These are phyloP conservation scores for Solea senegalensis DNA, from an alignment of 2,113 vertebrate species.

Conservation along the genomic window DNA sequence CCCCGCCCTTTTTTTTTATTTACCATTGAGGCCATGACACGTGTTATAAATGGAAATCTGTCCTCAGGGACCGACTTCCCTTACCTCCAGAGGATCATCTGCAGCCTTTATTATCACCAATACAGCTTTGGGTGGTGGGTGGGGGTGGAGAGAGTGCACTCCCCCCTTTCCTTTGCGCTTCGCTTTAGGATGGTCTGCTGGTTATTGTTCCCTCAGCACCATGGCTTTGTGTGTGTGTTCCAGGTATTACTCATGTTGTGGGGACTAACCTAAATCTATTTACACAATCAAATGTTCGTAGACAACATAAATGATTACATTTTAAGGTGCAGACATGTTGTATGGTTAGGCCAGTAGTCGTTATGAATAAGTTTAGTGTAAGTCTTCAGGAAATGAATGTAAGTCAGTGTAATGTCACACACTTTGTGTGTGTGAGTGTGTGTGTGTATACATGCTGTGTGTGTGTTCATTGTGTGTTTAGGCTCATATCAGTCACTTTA, in stretches of 20 bases:
- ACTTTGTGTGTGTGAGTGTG: neutral
- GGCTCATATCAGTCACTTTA: conserved; percentile 66
- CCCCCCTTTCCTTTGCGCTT: conserved; percentile 50
- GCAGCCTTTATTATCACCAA: conserved; percentile 66
- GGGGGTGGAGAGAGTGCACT: conserved; percentile 43
- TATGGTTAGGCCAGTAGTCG: too few species aligned
- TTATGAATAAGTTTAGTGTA: too few species aligned
- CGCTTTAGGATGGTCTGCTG: conserved; percentile 59
- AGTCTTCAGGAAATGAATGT: too few species aligned
- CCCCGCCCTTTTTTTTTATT: conserved; percentile 47
- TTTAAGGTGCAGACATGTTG: too few species aligned
- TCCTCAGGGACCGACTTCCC: conserved; percentile 54
- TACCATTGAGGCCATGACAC: conserved; percentile 28
- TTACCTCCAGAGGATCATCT: conserved; percentile 59
- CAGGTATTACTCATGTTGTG: neutral
- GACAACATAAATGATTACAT: too few species aligned
- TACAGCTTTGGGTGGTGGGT: conserved; percentile 46
- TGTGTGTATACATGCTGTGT: conserved; percentile 1
- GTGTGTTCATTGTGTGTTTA: conserved; percentile 57
- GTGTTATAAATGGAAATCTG: conserved; percentile 41
- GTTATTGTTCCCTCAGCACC: conserved; percentile 64
- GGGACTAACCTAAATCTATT: neutral
- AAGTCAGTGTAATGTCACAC: too few species aligned
- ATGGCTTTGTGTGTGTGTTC: conserved; percentile 20
- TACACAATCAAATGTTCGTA: too few species aligned